Percentiles rank a stretch among this genome's conserved stretches.
phyloP scores from a whole-genome alignment of 1,140 invertebrate species.

The Tyrophagus putrescentiae region DNA sequence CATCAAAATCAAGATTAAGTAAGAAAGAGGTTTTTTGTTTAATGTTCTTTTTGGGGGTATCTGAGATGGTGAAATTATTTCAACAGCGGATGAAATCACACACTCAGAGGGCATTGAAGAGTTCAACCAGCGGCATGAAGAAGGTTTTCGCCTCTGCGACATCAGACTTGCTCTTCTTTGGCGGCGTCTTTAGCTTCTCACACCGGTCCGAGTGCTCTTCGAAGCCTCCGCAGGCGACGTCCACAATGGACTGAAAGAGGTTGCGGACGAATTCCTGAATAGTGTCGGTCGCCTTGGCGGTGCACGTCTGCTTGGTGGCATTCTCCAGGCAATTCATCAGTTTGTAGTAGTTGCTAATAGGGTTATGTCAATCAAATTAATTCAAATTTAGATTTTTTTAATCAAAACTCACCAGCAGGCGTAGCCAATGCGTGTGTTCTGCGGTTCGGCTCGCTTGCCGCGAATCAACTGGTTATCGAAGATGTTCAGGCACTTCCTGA shows the following conservation, averaged over 20 bases:
- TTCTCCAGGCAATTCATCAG: not conserved
- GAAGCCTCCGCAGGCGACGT: constrained; percentile 1
- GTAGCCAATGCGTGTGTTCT: not conserved
- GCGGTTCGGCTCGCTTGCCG: not conserved
- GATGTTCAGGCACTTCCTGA: not conserved
- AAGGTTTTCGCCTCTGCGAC: not conserved
- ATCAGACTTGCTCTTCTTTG: not conserved
- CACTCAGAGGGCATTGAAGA: too few species aligned
- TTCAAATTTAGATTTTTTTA: too few species aligned
- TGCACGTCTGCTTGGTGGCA: not conserved
- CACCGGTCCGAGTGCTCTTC: not conserved
- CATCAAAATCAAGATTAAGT: not conserved
- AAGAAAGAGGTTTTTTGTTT: not conserved
- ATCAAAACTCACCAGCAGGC: not conserved
- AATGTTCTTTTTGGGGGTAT: not conserved
- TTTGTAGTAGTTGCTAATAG: not conserved
- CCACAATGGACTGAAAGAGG: constrained; percentile 1
- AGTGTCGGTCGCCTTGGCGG: not conserved
- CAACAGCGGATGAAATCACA: too few species aligned
- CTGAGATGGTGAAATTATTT: not conserved
- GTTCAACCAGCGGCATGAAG: constrained; percentile 4
- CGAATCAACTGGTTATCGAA: not conserved
- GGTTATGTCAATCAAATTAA: not conserved
- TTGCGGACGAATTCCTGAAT: constrained; percentile 2
- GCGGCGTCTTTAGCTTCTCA: not conserved